A percentile compares a stretch with the other conserved stretches of the same genome.
Conservation (phyloP, 2,888 invertebrate genomes). For the Cephonodes hylas region DNA sequence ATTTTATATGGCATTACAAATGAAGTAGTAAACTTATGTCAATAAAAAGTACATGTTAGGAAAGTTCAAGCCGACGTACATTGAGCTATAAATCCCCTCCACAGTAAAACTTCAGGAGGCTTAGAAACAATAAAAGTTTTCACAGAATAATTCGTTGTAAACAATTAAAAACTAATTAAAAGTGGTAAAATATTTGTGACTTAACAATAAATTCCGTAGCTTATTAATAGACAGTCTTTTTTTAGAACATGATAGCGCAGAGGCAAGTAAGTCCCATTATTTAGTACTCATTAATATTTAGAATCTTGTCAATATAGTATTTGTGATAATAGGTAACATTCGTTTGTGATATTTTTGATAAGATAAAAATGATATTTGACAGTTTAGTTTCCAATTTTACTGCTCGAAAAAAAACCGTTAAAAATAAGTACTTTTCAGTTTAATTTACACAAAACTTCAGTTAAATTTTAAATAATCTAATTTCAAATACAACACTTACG, state of each 20-base stretch:
- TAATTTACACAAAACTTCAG: background rate
- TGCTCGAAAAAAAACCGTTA: background rate
- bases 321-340: constrained; percentile 13
- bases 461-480: background rate
- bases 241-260: constrained; percentile 65
- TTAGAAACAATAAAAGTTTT: constrained; percentile 47
- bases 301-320: constrained; percentile 2
- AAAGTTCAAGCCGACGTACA: background rate
- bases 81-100: constrained; percentile 26
- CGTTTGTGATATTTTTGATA: constrained; percentile 2
- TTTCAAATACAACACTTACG: background rate
- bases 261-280: constrained; percentile 38
- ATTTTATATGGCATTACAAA: constrained; percentile 2
- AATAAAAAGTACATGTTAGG: background rate
- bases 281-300: constrained; percentile 7
- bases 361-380: background rate
- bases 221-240: constrained; percentile 80
- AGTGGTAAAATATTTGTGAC: constrained; percentile 75
- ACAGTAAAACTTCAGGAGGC: constrained; percentile 31
- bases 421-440: background rate
- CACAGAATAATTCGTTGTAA: constrained; percentile 75
- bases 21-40: background rate
- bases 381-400: background rate
- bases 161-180: constrained; percentile 63
- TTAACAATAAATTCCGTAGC: constrained; percentile 75